These are phyloP conservation scores for Gymnocephalus cernua DNA, from an alignment of 2,113 vertebrate species.

Conservation along the genomic window DNA sequence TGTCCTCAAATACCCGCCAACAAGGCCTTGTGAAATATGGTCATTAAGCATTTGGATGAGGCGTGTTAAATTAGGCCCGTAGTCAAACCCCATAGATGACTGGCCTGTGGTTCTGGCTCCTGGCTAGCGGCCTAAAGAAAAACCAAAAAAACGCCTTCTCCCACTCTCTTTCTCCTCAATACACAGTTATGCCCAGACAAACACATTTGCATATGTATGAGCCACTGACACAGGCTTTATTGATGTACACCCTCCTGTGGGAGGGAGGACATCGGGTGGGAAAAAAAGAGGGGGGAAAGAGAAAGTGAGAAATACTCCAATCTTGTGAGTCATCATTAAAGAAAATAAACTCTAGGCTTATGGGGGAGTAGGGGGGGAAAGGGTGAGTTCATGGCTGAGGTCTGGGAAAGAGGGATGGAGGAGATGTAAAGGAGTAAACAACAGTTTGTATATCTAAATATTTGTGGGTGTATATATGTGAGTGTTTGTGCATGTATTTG, in stretches of 20 bases:
- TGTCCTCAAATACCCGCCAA: constrained; percentile 48
- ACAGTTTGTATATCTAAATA: constrained; percentile 41
- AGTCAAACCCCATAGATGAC: constrained; percentile 45
- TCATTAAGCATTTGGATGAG: constrained; percentile 52
- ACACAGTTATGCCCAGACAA: constrained; percentile 58
- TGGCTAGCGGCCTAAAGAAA: constrained; percentile 1
- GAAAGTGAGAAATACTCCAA: constrained; percentile 50
- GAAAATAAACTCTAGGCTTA: constrained; percentile 54
- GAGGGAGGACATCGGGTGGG: constrained; percentile 59
- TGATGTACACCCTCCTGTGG: constrained; percentile 67
- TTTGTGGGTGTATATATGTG: background rate
- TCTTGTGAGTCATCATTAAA: constrained; percentile 74
- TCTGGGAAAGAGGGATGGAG: constrained; percentile 29
- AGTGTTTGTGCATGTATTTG: constrained; percentile 29
- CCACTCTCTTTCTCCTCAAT: constrained; percentile 36
- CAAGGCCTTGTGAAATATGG: constrained; percentile 46
- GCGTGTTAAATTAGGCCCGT: constrained; percentile 41
- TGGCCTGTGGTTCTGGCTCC: constrained; percentile 51
- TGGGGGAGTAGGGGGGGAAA: constrained; percentile 11
- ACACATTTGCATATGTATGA: constrained; percentile 81
- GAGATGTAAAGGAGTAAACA: constrained; percentile 52
- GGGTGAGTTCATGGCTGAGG: constrained; percentile 31
- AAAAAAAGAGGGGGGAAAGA: constrained; percentile 8
- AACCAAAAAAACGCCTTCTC: background rate
- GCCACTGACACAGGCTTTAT: constrained; percentile 70